phyloP scores from a whole-genome alignment of 1,140 invertebrate genomes.

The Tetramorium parvispinum region DNA sequence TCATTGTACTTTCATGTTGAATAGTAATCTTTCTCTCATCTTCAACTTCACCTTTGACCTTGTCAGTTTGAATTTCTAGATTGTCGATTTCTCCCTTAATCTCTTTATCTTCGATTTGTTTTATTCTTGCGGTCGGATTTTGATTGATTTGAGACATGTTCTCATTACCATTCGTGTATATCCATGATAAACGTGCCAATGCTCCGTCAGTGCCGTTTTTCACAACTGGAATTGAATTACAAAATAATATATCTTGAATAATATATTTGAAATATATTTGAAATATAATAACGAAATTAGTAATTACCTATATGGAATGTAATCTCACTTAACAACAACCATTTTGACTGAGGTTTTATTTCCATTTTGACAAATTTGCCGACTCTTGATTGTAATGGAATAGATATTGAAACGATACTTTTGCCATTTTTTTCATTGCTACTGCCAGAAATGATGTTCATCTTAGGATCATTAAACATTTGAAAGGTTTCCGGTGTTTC shows the following conservation, averaged over 20 bases:
- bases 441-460: constrained; percentile 74
- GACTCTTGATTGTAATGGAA: constrained; percentile 91
- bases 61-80: background rate
- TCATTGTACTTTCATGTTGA: constrained; percentile 22
- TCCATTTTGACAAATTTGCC: constrained; percentile 92
- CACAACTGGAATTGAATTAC: constrained; percentile 29
- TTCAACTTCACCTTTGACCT: background rate
- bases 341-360: constrained; percentile 92
- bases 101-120: constrained; percentile 6
- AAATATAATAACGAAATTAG: background rate
- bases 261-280: background rate
- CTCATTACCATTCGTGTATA: constrained; percentile 11
- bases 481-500: constrained; percentile 83
- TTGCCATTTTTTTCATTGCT: constrained; percentile 78
- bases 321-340: constrained; percentile 96
- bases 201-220: constrained; percentile 13
- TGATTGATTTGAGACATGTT: constrained; percentile 35
- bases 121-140: constrained; percentile 1
- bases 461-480: constrained; percentile 84
- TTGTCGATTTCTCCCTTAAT: background rate
- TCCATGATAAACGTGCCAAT: constrained; percentile 32
- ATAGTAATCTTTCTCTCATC: constrained; percentile 1
- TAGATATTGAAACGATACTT: constrained; percentile 87
- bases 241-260: background rate
- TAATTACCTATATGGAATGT: constrained; percentile 90